Conservation (phyloP, 2,113 vertebrate genomes). For the Festucalex cinctus region DNA sequence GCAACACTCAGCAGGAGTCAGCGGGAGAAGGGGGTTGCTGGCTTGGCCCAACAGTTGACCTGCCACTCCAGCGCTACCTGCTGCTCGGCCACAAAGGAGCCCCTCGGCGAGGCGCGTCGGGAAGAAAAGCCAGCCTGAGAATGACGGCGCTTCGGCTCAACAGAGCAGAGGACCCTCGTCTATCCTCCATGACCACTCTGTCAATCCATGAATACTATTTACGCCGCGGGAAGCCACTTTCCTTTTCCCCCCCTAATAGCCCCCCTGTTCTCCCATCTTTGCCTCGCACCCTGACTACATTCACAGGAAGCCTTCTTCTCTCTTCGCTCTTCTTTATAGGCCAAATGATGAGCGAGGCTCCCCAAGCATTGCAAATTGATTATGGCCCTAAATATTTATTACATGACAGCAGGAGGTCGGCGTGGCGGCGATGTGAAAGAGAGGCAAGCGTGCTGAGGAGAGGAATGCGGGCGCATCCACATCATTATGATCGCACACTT, state of each 20-base stretch:
- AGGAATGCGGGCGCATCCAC: slow-evolving; percentile 50
- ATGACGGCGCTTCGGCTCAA: slow-evolving; percentile 67
- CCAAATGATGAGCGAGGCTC: slow-evolving; percentile 71
- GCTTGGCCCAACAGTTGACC: slow-evolving; percentile 71
- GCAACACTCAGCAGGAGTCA: slow-evolving; percentile 63
- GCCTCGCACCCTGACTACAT: slow-evolving; percentile 39
- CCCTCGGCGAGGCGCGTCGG: slow-evolving; percentile 53
- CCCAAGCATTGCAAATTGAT: slow-evolving; percentile 78
- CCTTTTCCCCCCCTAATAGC: slow-evolving; percentile 49
- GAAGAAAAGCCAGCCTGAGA: slow-evolving; percentile 71
- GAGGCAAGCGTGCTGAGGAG: slow-evolving; percentile 45
- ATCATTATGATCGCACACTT: slow-evolving; percentile 50
- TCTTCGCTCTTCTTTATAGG: slow-evolving; percentile 48
- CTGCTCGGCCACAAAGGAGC: slow-evolving; percentile 71
- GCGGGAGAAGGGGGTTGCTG: slow-evolving; percentile 47
- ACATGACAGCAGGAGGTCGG: slow-evolving; percentile 67
- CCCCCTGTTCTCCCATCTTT: slow-evolving; percentile 39
- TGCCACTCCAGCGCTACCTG: slow-evolving; percentile 72
- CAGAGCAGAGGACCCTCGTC: slow-evolving; percentile 60
- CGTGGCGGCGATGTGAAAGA: slow-evolving; percentile 46
- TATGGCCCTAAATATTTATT: slow-evolving; percentile 76
- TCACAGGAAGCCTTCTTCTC: slow-evolving; percentile 52
- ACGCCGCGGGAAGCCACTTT: slow-evolving; percentile 67
- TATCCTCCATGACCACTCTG: slow-evolving; percentile 72
- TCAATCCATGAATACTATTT: slow-evolving; percentile 74